Conservation (phyloP, 2,797 vertebrate genomes). For the Epinephelus coioides region DNA sequence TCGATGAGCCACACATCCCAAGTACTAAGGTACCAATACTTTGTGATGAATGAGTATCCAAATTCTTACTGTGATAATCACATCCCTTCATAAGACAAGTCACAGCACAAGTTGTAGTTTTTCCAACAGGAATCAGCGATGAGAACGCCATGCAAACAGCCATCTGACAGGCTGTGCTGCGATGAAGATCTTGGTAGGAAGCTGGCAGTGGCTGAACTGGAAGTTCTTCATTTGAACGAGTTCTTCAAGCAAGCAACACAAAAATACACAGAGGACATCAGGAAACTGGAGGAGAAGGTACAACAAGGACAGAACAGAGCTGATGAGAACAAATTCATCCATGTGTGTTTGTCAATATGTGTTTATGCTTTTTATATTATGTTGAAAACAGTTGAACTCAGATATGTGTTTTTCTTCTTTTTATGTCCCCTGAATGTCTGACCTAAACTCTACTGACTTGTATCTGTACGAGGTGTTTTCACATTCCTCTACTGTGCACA, state of each 20-base stretch:
- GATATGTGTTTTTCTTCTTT: no score
- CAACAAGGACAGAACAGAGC: conserved; percentile 5
- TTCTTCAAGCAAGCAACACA: conserved; percentile 90
- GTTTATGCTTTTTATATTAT: no score
- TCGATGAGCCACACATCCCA: conserved; percentile 85
- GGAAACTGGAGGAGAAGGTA: conserved; percentile 97
- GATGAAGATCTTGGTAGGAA: conserved; percentile 89
- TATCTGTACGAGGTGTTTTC: no score
- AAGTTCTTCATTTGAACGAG: conserved; percentile 90
- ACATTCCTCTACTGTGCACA: no score
- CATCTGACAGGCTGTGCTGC: conserved; percentile 79
- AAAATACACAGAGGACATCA: conserved; percentile 92
- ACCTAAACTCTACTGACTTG: no score
- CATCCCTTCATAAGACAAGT: not conserved
- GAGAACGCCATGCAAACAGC: conserved; percentile 65
- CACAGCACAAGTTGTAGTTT: not conserved
- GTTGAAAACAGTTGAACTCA: no score
- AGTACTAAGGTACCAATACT: conserved; percentile 86
- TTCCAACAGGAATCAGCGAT: conserved; percentile 51
- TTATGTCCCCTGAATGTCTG: no score
- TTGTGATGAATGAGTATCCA: not conserved
- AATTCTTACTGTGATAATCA: not conserved
- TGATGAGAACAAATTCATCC: no score
- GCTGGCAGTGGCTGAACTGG: conserved; percentile 88
- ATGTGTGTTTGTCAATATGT: no score